Percentiles rank a stretch among this genome's conserved stretches.
Conservation (phyloP, 2,888 invertebrate genomes). For the Hofmannophila pseudospretella region DNA sequence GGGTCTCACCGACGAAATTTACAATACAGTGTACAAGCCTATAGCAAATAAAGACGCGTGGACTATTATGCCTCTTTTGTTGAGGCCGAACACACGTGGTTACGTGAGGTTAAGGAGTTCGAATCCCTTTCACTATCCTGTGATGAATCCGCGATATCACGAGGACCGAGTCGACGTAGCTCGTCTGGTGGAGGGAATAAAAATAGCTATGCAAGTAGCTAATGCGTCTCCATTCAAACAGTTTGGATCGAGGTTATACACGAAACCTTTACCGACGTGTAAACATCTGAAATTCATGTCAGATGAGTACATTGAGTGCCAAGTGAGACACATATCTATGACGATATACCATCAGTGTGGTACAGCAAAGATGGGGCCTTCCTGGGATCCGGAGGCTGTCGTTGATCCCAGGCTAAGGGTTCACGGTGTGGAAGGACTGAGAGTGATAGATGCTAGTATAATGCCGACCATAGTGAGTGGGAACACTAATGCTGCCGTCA, state of each 20-base stretch:
- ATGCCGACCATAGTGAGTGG: conserved; percentile 94
- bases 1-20: conserved; percentile 88
- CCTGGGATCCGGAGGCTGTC: conserved; percentile 86
- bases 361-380: conserved; percentile 92
- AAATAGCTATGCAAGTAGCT: conserved; percentile 84
- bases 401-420: conserved; percentile 88
- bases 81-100: conserved; percentile 88
- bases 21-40: conserved; percentile 87
- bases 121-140: conserved; percentile 91
- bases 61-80: conserved; percentile 91
- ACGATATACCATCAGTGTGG: conserved; percentile 94
- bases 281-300: conserved; percentile 83
- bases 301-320: conserved; percentile 92
- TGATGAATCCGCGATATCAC: conserved; percentile 96
- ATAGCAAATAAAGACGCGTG: conserved; percentile 88
- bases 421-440: conserved; percentile 85
- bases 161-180: conserved; percentile 87
- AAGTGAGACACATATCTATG: conserved; percentile 91
- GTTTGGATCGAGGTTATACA: conserved; percentile 86
- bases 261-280: conserved; percentile 88
- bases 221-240: conserved; percentile 88
- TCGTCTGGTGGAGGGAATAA: conserved; percentile 90
- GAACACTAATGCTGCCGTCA: conserved; percentile 94
- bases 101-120: conserved; percentile 85
- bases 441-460: conserved; percentile 92